Evolutionary conservation across 1,140 invertebrate genomes (phyloP).

Genomic region (Hormaphis cornu): DNA sequence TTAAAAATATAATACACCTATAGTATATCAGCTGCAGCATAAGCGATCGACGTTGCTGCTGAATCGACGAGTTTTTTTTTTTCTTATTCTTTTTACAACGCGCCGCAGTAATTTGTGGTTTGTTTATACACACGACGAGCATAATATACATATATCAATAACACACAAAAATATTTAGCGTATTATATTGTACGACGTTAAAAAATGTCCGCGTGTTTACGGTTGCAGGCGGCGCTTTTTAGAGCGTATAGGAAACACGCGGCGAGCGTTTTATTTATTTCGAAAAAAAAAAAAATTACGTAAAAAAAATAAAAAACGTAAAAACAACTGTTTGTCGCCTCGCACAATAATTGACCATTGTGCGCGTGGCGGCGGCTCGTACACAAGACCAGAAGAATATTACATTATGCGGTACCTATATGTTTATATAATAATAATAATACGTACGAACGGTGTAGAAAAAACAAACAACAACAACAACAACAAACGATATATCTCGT

Average conservation of each 20-base stretch:
- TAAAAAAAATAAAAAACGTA: no score
- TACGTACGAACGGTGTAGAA: no score
- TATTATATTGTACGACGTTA: background rate
- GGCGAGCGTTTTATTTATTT: background rate
- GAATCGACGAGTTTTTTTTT: background rate
- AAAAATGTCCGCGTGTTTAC: no score
- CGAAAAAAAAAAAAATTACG: background rate
- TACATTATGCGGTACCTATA: no score
- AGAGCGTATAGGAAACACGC: background rate
- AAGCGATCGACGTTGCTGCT: no score
- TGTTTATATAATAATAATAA: no score
- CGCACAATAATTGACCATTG: background rate
- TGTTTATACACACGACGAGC: no score
- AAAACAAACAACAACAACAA: no score
- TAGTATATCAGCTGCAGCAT: no score
- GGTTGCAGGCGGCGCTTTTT: background rate
- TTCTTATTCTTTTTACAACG: background rate
- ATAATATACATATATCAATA: background rate
- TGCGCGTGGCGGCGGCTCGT: background rate
- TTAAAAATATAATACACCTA: no score
- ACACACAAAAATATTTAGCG: background rate
- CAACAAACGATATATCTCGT: no score
- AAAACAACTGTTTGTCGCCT: no score
- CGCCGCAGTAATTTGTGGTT: background rate
- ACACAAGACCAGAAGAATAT: background rate